These are phyloP conservation scores for Listronotus bonariensis DNA, from an alignment of 1,140 invertebrate species.

Conservation along the genomic window DNA sequence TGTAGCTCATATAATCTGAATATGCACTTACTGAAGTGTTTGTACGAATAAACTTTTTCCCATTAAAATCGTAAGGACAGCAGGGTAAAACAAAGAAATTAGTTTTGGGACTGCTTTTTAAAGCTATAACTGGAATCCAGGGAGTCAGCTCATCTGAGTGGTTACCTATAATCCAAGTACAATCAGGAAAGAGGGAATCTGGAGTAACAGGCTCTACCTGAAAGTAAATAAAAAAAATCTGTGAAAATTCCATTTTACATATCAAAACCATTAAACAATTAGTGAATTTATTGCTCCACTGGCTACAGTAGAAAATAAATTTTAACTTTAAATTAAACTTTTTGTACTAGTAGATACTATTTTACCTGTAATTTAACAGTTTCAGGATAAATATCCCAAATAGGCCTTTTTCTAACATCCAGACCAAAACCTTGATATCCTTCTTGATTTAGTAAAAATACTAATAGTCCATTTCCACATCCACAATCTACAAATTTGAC, in stretches of 20 bases:
- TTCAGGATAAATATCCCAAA: conserved; percentile 82
- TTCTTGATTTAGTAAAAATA: conserved; percentile 84
- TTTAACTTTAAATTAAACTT: no score
- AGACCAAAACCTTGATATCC: conserved; percentile 86
- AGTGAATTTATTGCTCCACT: no score
- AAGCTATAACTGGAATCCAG: conserved; percentile 94
- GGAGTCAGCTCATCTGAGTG: conserved; percentile 98
- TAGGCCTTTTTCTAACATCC: conserved; percentile 86
- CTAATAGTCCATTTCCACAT: conserved; percentile 95
- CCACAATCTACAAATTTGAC: conserved; percentile 91
- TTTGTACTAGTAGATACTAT: neutral
- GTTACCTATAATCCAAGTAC: conserved; percentile 96
- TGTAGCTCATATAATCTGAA: conserved; percentile 81
- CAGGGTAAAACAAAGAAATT: conserved; percentile 93
- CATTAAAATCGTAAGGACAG: conserved; percentile 90
- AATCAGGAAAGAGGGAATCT: conserved; percentile 71
- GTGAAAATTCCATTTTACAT: no score
- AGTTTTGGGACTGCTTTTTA: conserved; percentile 68
- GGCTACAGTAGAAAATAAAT: no score
- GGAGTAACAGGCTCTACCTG: conserved; percentile 58
- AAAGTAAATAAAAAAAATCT: conserved; percentile 20
- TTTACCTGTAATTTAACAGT: conserved; percentile 57
- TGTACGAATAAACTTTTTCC: conserved; percentile 76
- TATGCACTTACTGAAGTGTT: conserved; percentile 76
- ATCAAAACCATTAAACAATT: no score